Base-by-base conservation (phyloP, 2,888 invertebrate genomes). In the Drosophila mayaguana region DNA sequence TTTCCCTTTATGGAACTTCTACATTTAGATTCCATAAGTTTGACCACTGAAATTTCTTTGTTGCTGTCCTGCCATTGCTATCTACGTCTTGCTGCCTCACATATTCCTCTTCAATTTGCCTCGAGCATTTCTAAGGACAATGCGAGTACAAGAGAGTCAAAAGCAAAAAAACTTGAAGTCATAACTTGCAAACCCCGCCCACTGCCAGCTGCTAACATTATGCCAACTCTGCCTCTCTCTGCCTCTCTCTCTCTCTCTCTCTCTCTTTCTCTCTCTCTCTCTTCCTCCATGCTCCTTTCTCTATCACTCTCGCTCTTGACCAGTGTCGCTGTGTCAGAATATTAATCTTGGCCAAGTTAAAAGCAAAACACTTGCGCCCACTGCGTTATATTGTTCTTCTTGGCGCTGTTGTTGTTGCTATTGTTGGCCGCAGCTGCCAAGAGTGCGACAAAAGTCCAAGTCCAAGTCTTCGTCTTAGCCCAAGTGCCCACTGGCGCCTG, bases 371-470 rank as follows among this genome's bases (percentile, higher is more conserved):
- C 75, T 81, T 75, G 75, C 72, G 77, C 73, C 71, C 86, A 85
- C 75, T 81, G 81, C 81, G 46, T 54, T 66, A 53, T 53, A 45
- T 48, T 50, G 42, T 66, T 59, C 63, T 42, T 67, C 20, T 51
- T 63, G 16, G 25, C 40, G 45, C n/a, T 38, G 20, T 53, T 65
- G 43, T 32, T 16, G 59, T 38, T 63, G 42, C 48, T 75, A 42
- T 20, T 59, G 22, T 46, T 75, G 84, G 81, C 67, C 84, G 75
- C 87, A 87, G 80, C 84, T 83, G 84, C 87, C 83, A 87, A 83
- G 74, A 78, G 63, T 72, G 56, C 78, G 64, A 65, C 69, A 65
- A 68, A 69, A 72, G 68, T 69, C 75, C 59, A 56, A 67, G 64
- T 70, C 71, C 69, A 63, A 72, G 82, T 72, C 81, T 63, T 63